Conservation (phyloP, 2,888 invertebrate genomes). For the Vanessa cardui region DNA sequence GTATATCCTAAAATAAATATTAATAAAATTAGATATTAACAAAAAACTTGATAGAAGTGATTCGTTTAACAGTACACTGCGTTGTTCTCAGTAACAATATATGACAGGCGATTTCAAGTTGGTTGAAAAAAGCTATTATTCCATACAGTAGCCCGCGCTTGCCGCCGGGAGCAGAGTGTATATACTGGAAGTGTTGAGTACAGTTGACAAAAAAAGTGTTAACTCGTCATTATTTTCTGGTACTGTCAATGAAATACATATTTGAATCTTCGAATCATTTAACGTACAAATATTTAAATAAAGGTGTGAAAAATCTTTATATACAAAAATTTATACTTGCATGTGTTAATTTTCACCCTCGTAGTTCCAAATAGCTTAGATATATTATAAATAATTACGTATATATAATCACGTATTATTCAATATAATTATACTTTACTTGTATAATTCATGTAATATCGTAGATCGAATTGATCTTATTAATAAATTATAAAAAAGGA, state of each 20-base stretch:
- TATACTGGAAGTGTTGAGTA: constrained; percentile 48
- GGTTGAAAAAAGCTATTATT: constrained; percentile 73
- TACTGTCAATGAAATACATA: neutral
- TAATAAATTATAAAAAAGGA: too few species aligned
- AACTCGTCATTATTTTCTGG: neutral
- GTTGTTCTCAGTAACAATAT: constrained; percentile 51
- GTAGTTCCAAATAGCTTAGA: too few species aligned
- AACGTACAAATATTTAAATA: too few species aligned
- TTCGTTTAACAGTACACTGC: constrained; percentile 17
- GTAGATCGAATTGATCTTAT: too few species aligned
- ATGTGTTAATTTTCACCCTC: too few species aligned
- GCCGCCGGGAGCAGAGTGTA: constrained; percentile 39
- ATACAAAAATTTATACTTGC: too few species aligned
- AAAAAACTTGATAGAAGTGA: constrained; percentile 12
- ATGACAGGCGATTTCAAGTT: constrained; percentile 64
- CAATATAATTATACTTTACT: too few species aligned
- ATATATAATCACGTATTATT: too few species aligned
- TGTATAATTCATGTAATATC: too few species aligned
- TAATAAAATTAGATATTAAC: neutral
- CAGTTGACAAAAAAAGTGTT: constrained; percentile 46
- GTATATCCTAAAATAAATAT: neutral
- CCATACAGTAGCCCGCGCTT: constrained; percentile 70
- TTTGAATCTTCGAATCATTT: too few species aligned
- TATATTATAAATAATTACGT: too few species aligned
- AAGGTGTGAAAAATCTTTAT: too few species aligned